These are phyloP conservation scores for Erpornis zantholeuca DNA, from an alignment of 2,113 vertebrate genomes.

Conservation along the genomic window DNA sequence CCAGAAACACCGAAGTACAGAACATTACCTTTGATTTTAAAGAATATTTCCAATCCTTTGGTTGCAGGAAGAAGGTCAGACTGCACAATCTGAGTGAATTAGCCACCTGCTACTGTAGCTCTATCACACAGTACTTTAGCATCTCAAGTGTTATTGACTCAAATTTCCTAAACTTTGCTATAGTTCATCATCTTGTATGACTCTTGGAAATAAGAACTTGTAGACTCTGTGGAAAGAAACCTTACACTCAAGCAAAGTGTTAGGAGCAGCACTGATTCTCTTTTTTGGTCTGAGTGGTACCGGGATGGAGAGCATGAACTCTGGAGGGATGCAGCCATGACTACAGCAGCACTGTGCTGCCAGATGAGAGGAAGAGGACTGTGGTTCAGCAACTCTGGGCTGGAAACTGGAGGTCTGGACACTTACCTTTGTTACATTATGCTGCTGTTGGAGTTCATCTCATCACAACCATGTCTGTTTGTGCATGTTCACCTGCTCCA, in stretches of 20 bases:
- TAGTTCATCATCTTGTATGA: neutral
- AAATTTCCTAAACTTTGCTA: neutral
- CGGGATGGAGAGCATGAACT: neutral
- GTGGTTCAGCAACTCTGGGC: neutral
- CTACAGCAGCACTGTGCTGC: neutral
- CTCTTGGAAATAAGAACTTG: neutral
- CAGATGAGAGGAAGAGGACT: neutral
- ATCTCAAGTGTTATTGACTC: neutral
- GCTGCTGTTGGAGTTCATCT: neutral
- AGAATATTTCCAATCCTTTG: neutral
- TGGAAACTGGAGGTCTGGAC: neutral
- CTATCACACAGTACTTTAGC: neutral
- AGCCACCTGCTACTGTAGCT: neutral
- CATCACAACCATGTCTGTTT: neutral
- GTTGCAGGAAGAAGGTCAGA: neutral
- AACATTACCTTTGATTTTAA: neutral
- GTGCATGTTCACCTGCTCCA: neutral
- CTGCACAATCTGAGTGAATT: neutral
- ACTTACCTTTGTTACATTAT: neutral
- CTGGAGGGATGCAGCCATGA: neutral
- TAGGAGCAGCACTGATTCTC: neutral
- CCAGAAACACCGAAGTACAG: neutral
- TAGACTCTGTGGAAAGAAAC: neutral
- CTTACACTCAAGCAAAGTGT: neutral
- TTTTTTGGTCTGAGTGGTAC: neutral